Evolutionary conservation across 2,797 vertebrate species (phyloP).

Genomic region (Coluber constrictor): DNA sequence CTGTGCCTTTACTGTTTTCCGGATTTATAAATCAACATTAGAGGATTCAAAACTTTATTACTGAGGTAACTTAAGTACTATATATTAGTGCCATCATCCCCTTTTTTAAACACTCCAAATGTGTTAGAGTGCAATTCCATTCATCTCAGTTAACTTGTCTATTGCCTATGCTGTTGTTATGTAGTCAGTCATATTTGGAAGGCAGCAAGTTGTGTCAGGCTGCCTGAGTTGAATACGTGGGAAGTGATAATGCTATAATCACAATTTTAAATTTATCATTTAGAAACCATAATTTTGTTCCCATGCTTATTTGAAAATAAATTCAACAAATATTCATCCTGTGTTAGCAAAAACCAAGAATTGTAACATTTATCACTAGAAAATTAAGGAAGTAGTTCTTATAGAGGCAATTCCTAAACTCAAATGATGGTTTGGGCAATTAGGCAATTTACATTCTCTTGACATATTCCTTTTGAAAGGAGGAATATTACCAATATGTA

Average conservation of each 20-base stretch:
- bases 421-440: not conserved
- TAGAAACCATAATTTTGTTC: not conserved
- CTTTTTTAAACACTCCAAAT: not conserved
- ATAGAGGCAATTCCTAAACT: not conserved
- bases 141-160: not conserved
- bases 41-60: not conserved
- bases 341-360: not conserved
- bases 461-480: not conserved
- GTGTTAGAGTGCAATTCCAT: not conserved
- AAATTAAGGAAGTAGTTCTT: not conserved
- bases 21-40: not conserved
- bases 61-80: not conserved
- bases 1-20: not conserved
- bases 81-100: not conserved
- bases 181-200: not conserved
- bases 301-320: not conserved
- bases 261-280: not conserved
- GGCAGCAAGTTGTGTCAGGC: not conserved
- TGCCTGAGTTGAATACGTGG: not conserved
- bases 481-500: not conserved
- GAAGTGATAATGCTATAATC: not conserved
- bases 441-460: not conserved
- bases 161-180: not conserved
- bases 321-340: not conserved
- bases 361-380: not conserved